Conservation (phyloP, 1,140 invertebrate species). For the Drosophila malerkotliana region DNA sequence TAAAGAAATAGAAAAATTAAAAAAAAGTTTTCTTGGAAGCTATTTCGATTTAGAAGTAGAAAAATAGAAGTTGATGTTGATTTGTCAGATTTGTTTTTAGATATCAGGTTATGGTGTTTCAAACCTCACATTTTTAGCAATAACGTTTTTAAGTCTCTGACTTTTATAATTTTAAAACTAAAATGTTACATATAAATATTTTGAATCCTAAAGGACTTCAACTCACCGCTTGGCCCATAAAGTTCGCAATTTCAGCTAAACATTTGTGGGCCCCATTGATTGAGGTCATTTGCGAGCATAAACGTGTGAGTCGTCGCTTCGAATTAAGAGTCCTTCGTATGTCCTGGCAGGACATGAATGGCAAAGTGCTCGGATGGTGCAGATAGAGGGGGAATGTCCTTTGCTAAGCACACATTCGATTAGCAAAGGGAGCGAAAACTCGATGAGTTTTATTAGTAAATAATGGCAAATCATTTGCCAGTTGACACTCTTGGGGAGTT, state of each 20-base stretch:
- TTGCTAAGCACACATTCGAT: conserved; percentile 57
- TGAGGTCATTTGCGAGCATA: conserved; percentile 64
- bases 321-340: conserved; percentile 57
- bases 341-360: neutral
- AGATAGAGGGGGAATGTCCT: neutral
- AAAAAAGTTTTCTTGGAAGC: too few relatives aligned
- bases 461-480: conserved; percentile 83
- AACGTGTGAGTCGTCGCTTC: conserved; percentile 69
- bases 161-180: too few relatives aligned
- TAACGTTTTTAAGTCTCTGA: too few relatives aligned
- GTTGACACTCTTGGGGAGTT: conserved; percentile 69
- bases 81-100: too few relatives aligned
- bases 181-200: too few relatives aligned
- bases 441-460: conserved; percentile 83
- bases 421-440: conserved; percentile 60
- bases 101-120: too few relatives aligned
- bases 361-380: too few relatives aligned
- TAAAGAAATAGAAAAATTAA: too few relatives aligned
- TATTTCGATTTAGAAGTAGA: too few relatives aligned
- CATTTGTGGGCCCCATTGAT: conserved; percentile 43
- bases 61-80: too few relatives aligned
- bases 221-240: neutral
- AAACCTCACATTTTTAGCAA: too few relatives aligned
- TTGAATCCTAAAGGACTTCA: neutral
- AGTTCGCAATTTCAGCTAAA: neutral